phyloP scores from a whole-genome alignment of 2,888 invertebrate species.

The Lithophane leautieri region DNA sequence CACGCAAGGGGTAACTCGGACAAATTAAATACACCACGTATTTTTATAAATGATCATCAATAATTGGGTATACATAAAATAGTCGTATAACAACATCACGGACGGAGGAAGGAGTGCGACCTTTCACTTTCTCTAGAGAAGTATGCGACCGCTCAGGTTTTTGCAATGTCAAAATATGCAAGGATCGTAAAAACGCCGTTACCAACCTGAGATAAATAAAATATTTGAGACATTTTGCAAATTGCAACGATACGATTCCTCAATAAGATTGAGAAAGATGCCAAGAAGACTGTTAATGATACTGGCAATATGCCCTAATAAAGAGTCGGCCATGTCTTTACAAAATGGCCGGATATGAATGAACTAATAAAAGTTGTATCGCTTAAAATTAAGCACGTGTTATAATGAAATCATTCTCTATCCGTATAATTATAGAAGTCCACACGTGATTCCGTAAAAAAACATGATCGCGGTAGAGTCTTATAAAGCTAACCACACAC shows the following conservation, averaged over 20 bases:
- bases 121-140: slow-evolving; percentile 85
- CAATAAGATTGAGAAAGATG: neutral
- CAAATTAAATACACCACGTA: slow-evolving; percentile 62
- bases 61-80: slow-evolving; percentile 60
- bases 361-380: slow-evolving; percentile 9
- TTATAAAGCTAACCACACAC: slow-evolving; percentile 16
- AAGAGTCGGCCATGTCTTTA: neutral
- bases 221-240: slow-evolving; percentile 21
- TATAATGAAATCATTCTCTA: slow-evolving; percentile 8
- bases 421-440: neutral
- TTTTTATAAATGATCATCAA: slow-evolving; percentile 49
- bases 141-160: slow-evolving; percentile 72
- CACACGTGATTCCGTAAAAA: neutral
- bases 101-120: slow-evolving; percentile 75
- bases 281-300: slow-evolving; percentile 1
- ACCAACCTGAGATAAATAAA: slow-evolving; percentile 22
- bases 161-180: slow-evolving; percentile 67
- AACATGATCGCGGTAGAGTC: neutral
- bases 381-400: slow-evolving; percentile 20
- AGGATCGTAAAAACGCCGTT: slow-evolving; percentile 41
- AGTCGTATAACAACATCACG: slow-evolving; percentile 68
- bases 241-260: slow-evolving; percentile 9
- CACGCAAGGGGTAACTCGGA: slow-evolving; percentile 70
- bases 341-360: neutral
- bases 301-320: neutral